Conservation (phyloP, 2,113 vertebrate genomes). For the Atlantisia rogersi region DNA sequence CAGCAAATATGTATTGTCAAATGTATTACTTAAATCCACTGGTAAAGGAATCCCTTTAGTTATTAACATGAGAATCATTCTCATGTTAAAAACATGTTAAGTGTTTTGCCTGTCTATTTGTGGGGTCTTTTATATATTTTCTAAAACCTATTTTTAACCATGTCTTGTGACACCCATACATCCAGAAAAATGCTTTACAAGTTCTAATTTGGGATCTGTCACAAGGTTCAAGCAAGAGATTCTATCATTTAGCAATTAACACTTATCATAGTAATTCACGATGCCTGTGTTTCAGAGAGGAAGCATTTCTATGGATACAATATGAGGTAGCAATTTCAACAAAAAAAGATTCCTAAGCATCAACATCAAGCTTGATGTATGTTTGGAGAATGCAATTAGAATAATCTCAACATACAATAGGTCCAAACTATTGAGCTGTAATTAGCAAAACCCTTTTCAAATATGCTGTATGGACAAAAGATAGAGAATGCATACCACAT, state of each 20-base stretch:
- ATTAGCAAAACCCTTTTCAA: conserved; percentile 49
- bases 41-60: background rate
- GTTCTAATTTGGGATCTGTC: conserved; percentile 34
- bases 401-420: background rate
- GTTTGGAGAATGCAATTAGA: conserved; percentile 49
- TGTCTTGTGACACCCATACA: background rate
- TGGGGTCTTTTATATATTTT: background rate
- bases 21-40: background rate
- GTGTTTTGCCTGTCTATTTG: background rate
- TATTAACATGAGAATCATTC: background rate
- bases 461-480: background rate
- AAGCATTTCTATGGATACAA: conserved; percentile 59
- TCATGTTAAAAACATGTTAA: background rate
- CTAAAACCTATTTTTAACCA: background rate
- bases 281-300: conserved; percentile 58
- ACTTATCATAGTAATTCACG: conserved; percentile 65
- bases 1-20: background rate
- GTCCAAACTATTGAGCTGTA: conserved; percentile 50
- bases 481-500: background rate
- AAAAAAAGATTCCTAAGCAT: conserved; percentile 44
- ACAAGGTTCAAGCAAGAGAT: conserved; percentile 47
- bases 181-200: background rate
- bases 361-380: conserved; percentile 41
- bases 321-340: conserved; percentile 53
- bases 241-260: conserved; percentile 71